These are phyloP conservation scores for Mus musculus DNA, from an alignment of 2,113 vertebrate species.

Conservation along the genomic window GRCm39 chr1:131405501-131406000, in stretches of 20 bases:
- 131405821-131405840: conserved; percentile 52
- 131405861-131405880: conserved; percentile 49
- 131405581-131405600: conserved; percentile 65
- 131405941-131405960: conserved; percentile 55
- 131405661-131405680: background rate
- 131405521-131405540: conserved; percentile 32
- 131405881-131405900: conserved; percentile 58
- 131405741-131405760: conserved; percentile 60
- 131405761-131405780: conserved; percentile 56
- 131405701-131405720: conserved; percentile 9
- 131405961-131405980: conserved; percentile 43
- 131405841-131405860: conserved; percentile 43
- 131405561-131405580: conserved; percentile 38
- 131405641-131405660: conserved; percentile 39
- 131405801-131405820: conserved; percentile 54
- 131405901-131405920: conserved; percentile 52
- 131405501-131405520: background rate
- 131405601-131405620: conserved; percentile 56
- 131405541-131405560: background rate
- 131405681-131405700: conserved; percentile 58
- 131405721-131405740: conserved; percentile 43
- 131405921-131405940: conserved; percentile 33
- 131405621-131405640: conserved; percentile 71
- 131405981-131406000: background rate
- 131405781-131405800: conserved; percentile 64